These are phyloP conservation scores for Rhombomys opimus DNA, from an alignment of 2,113 vertebrate species.

Conservation along the genomic window DNA sequence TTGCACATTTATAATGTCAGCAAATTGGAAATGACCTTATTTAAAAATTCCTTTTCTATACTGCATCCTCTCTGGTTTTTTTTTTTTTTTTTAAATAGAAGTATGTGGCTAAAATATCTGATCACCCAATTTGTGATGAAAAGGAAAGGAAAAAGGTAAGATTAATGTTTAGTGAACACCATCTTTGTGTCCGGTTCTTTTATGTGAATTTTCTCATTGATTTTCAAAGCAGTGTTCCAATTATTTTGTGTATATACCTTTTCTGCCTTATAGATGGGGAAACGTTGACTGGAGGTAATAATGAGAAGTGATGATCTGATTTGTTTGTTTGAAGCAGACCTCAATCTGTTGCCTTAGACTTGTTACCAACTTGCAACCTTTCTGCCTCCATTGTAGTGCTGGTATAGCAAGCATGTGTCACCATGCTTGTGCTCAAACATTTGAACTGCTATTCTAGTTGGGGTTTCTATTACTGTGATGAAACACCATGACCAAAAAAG, in stretches of 20 bases:
- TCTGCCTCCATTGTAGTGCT: not conserved
- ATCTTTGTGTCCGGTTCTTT: not conserved
- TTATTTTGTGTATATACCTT: not conserved
- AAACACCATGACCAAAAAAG: too few species aligned
- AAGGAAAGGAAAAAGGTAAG: not conserved
- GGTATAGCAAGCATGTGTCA: not conserved
- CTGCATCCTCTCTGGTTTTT: not conserved
- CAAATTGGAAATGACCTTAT: slow-evolving; percentile 40
- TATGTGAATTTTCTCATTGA: not conserved
- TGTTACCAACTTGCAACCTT: not conserved
- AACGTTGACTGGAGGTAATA: not conserved
- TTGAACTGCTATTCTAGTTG: not conserved
- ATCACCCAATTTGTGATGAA: not conserved
- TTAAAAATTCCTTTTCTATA: slow-evolving; percentile 34
- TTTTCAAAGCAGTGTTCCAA: not conserved
- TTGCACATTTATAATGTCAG: slow-evolving; percentile 48
- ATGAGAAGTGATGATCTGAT: not conserved
- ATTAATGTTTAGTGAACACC: not conserved
- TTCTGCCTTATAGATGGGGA: not conserved
- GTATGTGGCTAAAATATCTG: not conserved
- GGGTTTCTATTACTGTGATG: too few species aligned
- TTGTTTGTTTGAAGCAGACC: not conserved
- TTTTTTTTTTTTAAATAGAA: slow-evolving; percentile 40
- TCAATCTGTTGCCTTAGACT: not conserved
- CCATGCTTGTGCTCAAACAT: not conserved